Conservation (phyloP, 2,797 vertebrate species). For the Pseudochirops corinnae region DNA sequence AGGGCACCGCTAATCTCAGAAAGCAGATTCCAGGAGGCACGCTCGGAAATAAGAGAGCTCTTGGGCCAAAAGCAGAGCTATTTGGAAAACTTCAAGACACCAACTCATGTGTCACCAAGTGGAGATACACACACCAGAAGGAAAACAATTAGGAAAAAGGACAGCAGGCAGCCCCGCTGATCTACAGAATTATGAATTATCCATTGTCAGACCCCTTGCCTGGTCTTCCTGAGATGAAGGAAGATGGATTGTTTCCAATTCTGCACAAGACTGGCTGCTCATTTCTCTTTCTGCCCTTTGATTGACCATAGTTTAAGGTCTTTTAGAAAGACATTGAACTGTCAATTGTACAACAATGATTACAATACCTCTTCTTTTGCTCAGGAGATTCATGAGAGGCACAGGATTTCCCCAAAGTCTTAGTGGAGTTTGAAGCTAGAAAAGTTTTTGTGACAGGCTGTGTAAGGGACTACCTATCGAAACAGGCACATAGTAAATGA, state of each 20-base stretch:
- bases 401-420: background rate
- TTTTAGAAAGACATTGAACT: background rate
- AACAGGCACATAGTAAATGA: background rate
- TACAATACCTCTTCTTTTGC: background rate
- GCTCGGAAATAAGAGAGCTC: slow-evolving; percentile 75
- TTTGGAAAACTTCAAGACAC: slow-evolving; percentile 69
- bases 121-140: slow-evolving; percentile 60
- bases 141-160: background rate
- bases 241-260: background rate
- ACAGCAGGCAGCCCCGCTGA: background rate
- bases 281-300: background rate
- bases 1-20: slow-evolving; percentile 86
- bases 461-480: background rate
- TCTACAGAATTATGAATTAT: slow-evolving; percentile 11
- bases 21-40: slow-evolving; percentile 84
- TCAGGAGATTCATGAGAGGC: background rate
- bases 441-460: background rate
- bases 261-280: background rate
- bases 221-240: slow-evolving; percentile 19
- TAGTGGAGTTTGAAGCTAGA: background rate
- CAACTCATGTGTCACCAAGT: slow-evolving; percentile 64
- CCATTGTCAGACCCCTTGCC: slow-evolving; percentile 21
- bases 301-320: background rate
- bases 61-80: slow-evolving; percentile 65
- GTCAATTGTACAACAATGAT: background rate